phyloP scores from a whole-genome alignment of 2,797 vertebrate genomes.

The Paedocypris micromegethes region DNA sequence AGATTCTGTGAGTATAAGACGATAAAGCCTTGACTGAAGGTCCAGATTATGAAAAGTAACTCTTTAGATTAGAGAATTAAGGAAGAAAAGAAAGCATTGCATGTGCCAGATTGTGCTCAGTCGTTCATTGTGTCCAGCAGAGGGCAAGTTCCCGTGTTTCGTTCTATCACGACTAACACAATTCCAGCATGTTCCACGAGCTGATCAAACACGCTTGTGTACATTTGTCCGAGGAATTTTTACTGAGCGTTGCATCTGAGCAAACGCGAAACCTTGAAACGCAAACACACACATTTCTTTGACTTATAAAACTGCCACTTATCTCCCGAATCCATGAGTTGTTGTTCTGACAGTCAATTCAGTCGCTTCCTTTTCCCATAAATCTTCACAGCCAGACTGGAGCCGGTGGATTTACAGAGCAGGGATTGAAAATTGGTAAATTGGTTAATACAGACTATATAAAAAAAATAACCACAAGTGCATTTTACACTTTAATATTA shows the following conservation, averaged over 20 bases:
- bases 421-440: conserved; percentile 16
- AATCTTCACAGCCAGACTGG: conserved; percentile 16
- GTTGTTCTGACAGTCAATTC: conserved; percentile 38
- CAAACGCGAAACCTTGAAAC: conserved; percentile 32
- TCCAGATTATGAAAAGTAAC: too few relatives aligned
- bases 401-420: background rate
- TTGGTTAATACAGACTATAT: conserved; percentile 10
- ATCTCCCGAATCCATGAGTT: conserved; percentile 47
- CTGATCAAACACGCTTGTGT: conserved; percentile 60
- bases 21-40: conserved; percentile 25
- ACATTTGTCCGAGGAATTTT: conserved; percentile 64
- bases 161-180: conserved; percentile 62
- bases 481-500: too few relatives aligned
- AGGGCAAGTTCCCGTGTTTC: conserved; percentile 60
- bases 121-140: conserved; percentile 42
- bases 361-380: conserved; percentile 21
- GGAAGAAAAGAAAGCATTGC: conserved; percentile 24
- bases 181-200: conserved; percentile 63
- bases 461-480: too few relatives aligned
- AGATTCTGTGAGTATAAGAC: conserved; percentile 13
- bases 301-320: conserved; percentile 44
- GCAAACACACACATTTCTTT: conserved; percentile 31
- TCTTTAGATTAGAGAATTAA: conserved; percentile 22
- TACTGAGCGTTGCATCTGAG: conserved; percentile 57
- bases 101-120: conserved; percentile 21